Evolutionary conservation across 2,797 vertebrate species (phyloP), one percentile per base, ranked within the genome.

Genomic region (Sorex maritimensis): DNA sequence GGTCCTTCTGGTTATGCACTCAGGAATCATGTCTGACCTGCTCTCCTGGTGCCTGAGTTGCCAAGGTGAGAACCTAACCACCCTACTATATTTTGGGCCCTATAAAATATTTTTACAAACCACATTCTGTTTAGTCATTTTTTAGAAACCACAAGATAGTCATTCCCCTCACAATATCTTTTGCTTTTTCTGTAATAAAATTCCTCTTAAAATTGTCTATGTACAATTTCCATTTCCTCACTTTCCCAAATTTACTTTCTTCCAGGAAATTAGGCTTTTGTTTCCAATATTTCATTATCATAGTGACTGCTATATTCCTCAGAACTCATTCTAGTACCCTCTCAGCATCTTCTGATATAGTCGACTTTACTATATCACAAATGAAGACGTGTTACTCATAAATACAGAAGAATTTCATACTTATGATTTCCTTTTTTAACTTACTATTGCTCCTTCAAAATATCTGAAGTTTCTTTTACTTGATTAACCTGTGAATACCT

Each of bases 401-500:
- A 44, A 7, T 84, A 13, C 14, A 34, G 68, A 10, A 23, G 49
- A 5, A 44, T 21, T 3, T 58, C 28, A 52, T 21, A 46, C 1
- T 93, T n/a, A 2, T 23, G 2, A 44, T 28, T 55, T 49, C 3
- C 28, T 81, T 88, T 88, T 63, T 88, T 21, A n/a, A 19, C 7
- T 86, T 26, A n/a, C 8, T 61, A 24, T 28, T 75, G 34, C 14
- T 44, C 10, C 24, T 81, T 87, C 49, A 81, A 2, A 88, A 26
- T 15, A 1, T 79, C 30, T 92, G 38, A 68, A 92, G 88, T 61
- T 80, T 7, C 26, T 46, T 80, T 11, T 91, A 26, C 77, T 71
- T 86, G 44, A 12, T 63, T 26, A 88, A 41, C 24, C 71, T 41
- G 26, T 88, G 14, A 73, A 85, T 91, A 10, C 58, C n/a, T 12